Conservation (phyloP, 2,888 invertebrate genomes). For the Orthosia cruda region DNA sequence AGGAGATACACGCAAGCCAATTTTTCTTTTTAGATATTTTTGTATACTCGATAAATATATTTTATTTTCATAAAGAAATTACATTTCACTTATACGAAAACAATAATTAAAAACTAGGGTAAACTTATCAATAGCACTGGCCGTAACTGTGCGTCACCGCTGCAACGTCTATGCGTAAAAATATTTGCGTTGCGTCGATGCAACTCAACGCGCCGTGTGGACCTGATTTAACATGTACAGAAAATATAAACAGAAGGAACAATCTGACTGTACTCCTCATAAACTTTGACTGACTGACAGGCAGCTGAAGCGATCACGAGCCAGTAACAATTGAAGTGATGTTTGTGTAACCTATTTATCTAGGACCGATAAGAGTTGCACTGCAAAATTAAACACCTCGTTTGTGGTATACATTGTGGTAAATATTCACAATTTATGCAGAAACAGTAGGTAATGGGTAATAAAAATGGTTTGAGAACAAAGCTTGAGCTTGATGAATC, state of each 20-base stretch:
- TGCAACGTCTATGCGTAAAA: no score
- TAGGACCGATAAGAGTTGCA: constrained; percentile 68
- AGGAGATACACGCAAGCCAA: no score
- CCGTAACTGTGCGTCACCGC: no score
- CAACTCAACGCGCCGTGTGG: no score
- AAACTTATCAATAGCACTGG: no score
- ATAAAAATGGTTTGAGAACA: constrained; percentile 34
- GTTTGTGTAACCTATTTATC: constrained; percentile 83
- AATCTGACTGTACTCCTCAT: constrained; percentile 14
- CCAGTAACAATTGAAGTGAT: constrained; percentile 77
- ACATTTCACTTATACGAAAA: no score
- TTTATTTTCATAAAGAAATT: no score
- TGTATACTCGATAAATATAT: no score
- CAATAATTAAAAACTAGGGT: not conserved
- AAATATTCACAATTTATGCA: constrained; percentile 50
- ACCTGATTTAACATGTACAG: not conserved
- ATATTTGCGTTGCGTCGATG: no score
- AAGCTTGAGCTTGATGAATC: constrained; percentile 37
- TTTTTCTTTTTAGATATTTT: no score
- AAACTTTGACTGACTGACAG: constrained; percentile 62
- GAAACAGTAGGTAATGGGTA: constrained; percentile 54
- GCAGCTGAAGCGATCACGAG: constrained; percentile 65
- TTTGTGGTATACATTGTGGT: constrained; percentile 39
- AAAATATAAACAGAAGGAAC: constrained; percentile 14
- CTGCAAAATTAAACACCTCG: constrained; percentile 63